Percentiles rank a stretch among this genome's conserved stretches.
These are phyloP conservation scores for Chironomus riparius DNA, from an alignment of 2,888 invertebrate genomes.

Conservation along the genomic window DNA sequence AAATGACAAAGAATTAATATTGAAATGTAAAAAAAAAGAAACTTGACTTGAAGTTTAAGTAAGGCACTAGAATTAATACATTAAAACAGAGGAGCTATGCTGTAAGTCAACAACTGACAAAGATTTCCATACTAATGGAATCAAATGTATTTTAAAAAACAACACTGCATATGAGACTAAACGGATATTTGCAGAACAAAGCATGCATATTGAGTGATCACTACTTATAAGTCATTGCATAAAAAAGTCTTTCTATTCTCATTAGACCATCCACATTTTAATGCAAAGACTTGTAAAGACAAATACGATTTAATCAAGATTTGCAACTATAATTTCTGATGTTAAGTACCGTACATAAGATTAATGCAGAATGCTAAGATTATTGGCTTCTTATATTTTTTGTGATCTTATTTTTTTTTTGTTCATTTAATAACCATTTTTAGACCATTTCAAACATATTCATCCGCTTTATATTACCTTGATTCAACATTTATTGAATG, in stretches of 20 bases:
- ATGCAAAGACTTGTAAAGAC: not conserved
- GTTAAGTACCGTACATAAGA: too few relatives aligned
- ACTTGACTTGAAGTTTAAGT: not conserved
- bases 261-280: not conserved
- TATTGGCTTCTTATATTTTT: too few relatives aligned
- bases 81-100: too few relatives aligned
- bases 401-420: too few relatives aligned
- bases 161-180: not conserved
- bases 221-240: conserved; percentile 2
- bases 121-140: too few relatives aligned
- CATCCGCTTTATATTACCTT: too few relatives aligned
- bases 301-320: conserved; percentile 5
- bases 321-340: not conserved
- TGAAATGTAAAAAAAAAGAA: not conserved
- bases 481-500: too few relatives aligned
- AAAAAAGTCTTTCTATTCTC: not conserved
- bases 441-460: too few relatives aligned
- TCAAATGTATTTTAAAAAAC: not conserved
- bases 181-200: conserved; percentile 4
- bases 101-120: too few relatives aligned
- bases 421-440: too few relatives aligned
- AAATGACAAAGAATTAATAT: not conserved
- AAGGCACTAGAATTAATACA: too few relatives aligned
- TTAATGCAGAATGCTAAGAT: too few relatives aligned
- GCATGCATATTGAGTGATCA: conserved; percentile 5